These are phyloP conservation scores for Gambusia holbrooki DNA, from an alignment of 2,113 vertebrate genomes.

Conservation along the genomic window DNA sequence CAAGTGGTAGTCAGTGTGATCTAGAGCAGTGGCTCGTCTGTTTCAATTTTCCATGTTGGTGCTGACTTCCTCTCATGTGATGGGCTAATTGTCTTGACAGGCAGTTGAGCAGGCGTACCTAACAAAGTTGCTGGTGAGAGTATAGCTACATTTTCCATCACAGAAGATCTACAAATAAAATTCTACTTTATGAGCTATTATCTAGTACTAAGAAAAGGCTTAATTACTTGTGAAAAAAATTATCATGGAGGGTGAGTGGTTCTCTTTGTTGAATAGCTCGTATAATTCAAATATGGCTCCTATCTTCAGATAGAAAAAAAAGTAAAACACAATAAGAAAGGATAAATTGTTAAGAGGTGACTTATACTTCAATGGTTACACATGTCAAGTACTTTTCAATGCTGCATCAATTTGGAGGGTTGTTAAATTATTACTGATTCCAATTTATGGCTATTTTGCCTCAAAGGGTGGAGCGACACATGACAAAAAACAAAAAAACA, in stretches of 20 bases:
- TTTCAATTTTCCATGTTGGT: too few relatives aligned
- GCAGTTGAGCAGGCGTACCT: not conserved
- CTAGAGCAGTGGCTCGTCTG: not conserved
- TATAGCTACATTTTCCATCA: conserved; percentile 15
- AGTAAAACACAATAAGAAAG: conserved; percentile 30
- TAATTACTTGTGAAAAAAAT: conserved; percentile 44
- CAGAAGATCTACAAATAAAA: conserved; percentile 3
- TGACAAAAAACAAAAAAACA: not conserved
- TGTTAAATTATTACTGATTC: conserved; percentile 35
- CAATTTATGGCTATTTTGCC: conserved; percentile 10
- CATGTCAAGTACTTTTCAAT: conserved; percentile 29
- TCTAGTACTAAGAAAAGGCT: conserved; percentile 11
- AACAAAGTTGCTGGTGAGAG: not conserved
- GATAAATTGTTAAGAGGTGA: conserved; percentile 30
- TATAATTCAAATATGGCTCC: conserved; percentile 66
- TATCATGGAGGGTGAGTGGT: conserved; percentile 61
- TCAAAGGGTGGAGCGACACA: not conserved
- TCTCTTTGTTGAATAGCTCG: conserved; percentile 51
- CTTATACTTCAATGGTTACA: conserved; percentile 26
- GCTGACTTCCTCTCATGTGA: not conserved
- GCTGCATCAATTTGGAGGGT: conserved; percentile 23
- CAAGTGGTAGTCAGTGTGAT: not conserved
- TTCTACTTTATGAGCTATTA: conserved; percentile 23
- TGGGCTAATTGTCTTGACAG: not conserved
- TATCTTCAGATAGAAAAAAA: conserved; percentile 57